A percentile compares a stretch with the other conserved stretches of the same genome.
These are phyloP conservation scores for Austrolebias charrua DNA, from an alignment of 2,797 vertebrate species.

Conservation along the genomic window DNA sequence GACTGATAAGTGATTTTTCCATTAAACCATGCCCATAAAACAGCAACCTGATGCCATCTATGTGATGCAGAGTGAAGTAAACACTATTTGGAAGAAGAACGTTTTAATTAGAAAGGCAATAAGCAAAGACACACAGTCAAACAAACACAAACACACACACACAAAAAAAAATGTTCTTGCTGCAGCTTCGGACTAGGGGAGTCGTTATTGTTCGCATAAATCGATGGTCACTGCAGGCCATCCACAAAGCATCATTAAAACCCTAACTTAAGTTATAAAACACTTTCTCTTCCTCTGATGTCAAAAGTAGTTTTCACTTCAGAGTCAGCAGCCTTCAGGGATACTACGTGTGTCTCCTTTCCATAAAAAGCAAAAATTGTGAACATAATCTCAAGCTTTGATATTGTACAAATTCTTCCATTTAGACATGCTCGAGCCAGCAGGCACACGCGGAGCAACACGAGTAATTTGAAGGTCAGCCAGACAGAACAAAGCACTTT, in stretches of 20 bases:
- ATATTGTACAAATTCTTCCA: conserved; percentile 32
- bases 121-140: not conserved
- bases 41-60: conserved; percentile 66
- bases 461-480: conserved; percentile 34
- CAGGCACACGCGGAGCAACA: conserved; percentile 36
- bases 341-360: conserved; percentile 33
- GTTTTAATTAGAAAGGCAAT: conserved; percentile 47
- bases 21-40: conserved; percentile 37
- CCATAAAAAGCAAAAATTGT: conserved; percentile 23
- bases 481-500: conserved; percentile 49
- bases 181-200: conserved; percentile 25
- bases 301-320: conserved; percentile 28
- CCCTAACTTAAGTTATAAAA: conserved; percentile 17
- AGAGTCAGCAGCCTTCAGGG: conserved; percentile 16
- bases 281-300: conserved; percentile 27
- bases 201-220: conserved; percentile 13
- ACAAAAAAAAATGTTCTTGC: not conserved
- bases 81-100: conserved; percentile 51
- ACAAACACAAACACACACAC: too few relatives aligned
- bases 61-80: conserved; percentile 39
- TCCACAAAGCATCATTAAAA: conserved; percentile 14
- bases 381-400: conserved; percentile 50
- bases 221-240: conserved; percentile 11
- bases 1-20: conserved; percentile 14
- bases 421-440: conserved; percentile 27